Evolutionary conservation across 2,113 vertebrate genomes (phyloP), one percentile per base, ranked within the genome.

Genomic region (Aegithalos caudatus): DNA sequence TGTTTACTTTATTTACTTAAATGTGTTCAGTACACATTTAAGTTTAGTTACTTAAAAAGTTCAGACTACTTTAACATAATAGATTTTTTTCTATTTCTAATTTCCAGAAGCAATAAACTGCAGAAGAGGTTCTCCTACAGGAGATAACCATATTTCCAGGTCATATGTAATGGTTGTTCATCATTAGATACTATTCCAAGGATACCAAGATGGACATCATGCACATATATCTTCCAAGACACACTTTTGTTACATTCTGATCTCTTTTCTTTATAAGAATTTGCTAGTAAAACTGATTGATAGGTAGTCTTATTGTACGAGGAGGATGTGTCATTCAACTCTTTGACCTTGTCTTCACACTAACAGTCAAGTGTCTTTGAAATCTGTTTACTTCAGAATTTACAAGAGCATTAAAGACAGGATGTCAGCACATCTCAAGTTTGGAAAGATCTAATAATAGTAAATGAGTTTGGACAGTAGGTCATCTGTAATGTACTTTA

Each of bases 301-400:
- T 95, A 69, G 67, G 60, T 81, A 83, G n/a, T 78, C 90, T 90
- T 65, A 96, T 44, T 87, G 88, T 82, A 94, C 19, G 7, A 91
- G 69, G 95, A 97, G 47, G 73, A 96, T 57, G 37, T 79, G 61
- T 79, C 93, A 89, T 88, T 92, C 95, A 92, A 65, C 58, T 85
- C 90, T 95, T 87, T 95, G 88, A 95, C 96, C 92, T 92, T 93
- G 90, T 81, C 80, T 90, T 85, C 66, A 91, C 80, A 86, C 50
- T 72, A 86, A 81, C 72, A 90, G 69, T 72, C 8, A 4, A 95
- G 47, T 40, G 61, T 31, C 93, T 97, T 93, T 95, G 93, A 95
- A 94, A 96, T 86, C 86, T 93, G 93, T 96, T 97, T 95, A 96
- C 88, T 95, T 92, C 92, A 94, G 86, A 94, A 89, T 93, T 91